Evolutionary conservation across 1,140 invertebrate species (phyloP).

Genomic region (Drosophila jambulina): DNA sequence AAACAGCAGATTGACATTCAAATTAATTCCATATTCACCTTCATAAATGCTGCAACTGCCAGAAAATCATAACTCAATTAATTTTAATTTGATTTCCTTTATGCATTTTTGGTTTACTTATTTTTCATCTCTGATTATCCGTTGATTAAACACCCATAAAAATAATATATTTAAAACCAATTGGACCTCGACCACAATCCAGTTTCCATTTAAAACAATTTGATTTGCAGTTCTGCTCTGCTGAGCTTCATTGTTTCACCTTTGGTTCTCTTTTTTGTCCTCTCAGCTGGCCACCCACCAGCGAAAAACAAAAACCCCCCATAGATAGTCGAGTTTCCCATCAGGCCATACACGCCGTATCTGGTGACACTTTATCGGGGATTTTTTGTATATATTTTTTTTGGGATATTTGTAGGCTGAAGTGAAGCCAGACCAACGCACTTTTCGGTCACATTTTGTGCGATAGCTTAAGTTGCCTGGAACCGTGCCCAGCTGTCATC

Average conservation of each 20-base stretch:
- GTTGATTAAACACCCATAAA: not conserved
- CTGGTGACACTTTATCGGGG: constrained; percentile 47
- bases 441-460: constrained; percentile 31
- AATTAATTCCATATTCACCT: not conserved
- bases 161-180: constrained; percentile 10
- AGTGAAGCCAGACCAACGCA: constrained; percentile 19
- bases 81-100: not conserved
- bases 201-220: constrained; percentile 35
- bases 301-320: not conserved
- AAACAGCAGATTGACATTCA: not conserved
- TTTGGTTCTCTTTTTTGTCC: constrained; percentile 1
- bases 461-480: constrained; percentile 72
- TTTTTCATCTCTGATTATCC: not conserved
- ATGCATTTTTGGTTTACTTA: not conserved
- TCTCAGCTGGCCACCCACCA: not conserved
- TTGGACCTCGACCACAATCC: not conserved
- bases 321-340: constrained; percentile 13
- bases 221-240: constrained; percentile 15
- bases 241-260: constrained; percentile 23
- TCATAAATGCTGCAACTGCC: not conserved
- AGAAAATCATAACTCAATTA: not conserved
- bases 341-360: constrained; percentile 26
- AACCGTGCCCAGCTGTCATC: constrained; percentile 72
- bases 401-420: constrained; percentile 10
- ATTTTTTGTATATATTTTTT: constrained; percentile 5